A percentile compares a stretch with the other conserved stretches of the same genome.
Conservation (phyloP, 2,113 vertebrate species). For the Anhinga anhinga region DNA sequence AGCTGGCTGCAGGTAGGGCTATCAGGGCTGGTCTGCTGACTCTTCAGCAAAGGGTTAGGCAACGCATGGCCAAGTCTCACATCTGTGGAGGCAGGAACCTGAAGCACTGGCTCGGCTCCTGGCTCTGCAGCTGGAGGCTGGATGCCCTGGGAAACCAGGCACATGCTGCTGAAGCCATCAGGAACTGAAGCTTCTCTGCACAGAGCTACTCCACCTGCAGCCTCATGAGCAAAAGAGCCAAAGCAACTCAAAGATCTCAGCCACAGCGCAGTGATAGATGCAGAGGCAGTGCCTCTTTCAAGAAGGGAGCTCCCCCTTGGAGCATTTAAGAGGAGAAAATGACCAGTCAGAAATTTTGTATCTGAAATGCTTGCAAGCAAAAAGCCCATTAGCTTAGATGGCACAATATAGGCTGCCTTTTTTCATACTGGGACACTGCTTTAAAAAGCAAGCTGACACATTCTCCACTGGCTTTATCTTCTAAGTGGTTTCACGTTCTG, state of each 20-base stretch:
- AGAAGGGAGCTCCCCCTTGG: not conserved
- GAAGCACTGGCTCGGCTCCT: not conserved
- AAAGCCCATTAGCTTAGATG: not conserved
- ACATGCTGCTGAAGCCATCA: not conserved
- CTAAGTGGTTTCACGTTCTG: not conserved
- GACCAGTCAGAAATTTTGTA: not conserved
- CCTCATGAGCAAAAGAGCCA: not conserved
- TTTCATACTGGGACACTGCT: not conserved
- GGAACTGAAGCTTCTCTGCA: not conserved
- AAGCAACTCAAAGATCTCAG: not conserved
- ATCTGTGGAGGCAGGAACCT: not conserved
- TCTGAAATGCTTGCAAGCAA: not conserved
- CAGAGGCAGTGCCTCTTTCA: not conserved
- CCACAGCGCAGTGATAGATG: fast-evolving
- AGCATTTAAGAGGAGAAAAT: not conserved
- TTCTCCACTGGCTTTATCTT: not conserved
- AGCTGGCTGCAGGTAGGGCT: not conserved
- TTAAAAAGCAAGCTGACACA: not conserved
- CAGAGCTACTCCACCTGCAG: not conserved
- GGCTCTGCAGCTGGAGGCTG: not conserved
- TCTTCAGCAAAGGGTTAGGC: not conserved
- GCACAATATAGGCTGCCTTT: not conserved
- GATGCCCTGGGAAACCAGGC: not conserved
- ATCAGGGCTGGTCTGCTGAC: not conserved
- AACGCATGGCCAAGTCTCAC: fast-evolving